phyloP scores from a whole-genome alignment of 1,140 invertebrate genomes.

The Nasonia longicornis region DNA sequence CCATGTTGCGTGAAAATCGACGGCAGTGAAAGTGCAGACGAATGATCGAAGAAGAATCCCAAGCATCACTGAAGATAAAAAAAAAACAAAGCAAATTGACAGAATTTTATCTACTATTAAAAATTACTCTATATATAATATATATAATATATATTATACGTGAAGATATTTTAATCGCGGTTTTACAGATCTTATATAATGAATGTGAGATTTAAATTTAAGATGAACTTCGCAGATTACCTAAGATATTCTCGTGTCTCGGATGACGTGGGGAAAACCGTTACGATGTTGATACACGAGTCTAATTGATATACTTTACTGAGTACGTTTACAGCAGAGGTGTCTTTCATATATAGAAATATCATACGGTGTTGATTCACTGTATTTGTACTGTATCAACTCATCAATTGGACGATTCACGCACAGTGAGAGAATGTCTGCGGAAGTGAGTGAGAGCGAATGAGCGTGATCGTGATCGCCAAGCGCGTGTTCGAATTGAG shows the following conservation, averaged over 20 bases:
- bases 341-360: conserved; percentile 40
- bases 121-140: conserved; percentile 47
- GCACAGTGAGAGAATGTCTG: not conserved
- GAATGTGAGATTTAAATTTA: conserved; percentile 63
- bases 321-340: conserved; percentile 62
- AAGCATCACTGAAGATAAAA: conserved; percentile 36
- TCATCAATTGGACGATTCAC: not conserved
- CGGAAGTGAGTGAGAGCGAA: not conserved
- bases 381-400: conserved; percentile 15
- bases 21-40: conserved; percentile 43
- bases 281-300: conserved; percentile 52
- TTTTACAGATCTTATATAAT: conserved; percentile 64
- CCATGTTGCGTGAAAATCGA: conserved; percentile 39
- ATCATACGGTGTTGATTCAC: conserved; percentile 18
- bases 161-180: conserved; percentile 65
- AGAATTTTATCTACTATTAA: conserved; percentile 60
- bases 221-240: conserved; percentile 48
- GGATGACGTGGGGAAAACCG: conserved; percentile 45
- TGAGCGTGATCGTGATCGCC: not conserved
- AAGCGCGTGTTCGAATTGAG: conserved; percentile 3
- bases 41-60: conserved; percentile 36
- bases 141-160: conserved; percentile 49
- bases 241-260: conserved; percentile 48
- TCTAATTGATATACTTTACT: conserved; percentile 56
- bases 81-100: conserved; percentile 49